These are phyloP conservation scores for Pao palembangensis DNA, from an alignment of 2,113 vertebrate genomes.

Conservation along the genomic window DNA sequence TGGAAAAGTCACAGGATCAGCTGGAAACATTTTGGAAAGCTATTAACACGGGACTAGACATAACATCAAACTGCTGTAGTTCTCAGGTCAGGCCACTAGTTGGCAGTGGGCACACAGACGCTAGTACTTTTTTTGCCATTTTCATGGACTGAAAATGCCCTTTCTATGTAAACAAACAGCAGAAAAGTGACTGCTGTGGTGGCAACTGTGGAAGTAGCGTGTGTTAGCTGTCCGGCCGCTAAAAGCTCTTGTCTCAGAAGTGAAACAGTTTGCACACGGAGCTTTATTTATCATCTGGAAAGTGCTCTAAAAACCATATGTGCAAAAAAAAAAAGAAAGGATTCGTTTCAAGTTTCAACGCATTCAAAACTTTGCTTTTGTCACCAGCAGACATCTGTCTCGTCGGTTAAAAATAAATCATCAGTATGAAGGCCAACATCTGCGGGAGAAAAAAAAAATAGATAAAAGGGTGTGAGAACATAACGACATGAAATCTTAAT, in stretches of 20 bases:
- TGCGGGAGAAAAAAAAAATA: constrained; percentile 64
- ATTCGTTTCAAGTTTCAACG: background rate
- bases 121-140: too few species aligned
- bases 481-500: constrained; percentile 66
- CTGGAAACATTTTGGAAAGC: too few species aligned
- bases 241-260: background rate
- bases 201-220: too few species aligned
- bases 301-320: background rate
- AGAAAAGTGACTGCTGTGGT: too few species aligned
- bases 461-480: constrained; percentile 39
- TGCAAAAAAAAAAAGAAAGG: background rate
- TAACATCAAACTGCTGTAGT: too few species aligned
- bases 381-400: constrained; percentile 50
- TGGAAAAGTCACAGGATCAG: too few species aligned
- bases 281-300: background rate
- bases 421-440: constrained; percentile 54
- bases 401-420: constrained; percentile 56
- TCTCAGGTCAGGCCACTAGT: too few species aligned
- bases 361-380: constrained; percentile 46
- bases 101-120: too few species aligned
- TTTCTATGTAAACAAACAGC: background rate
- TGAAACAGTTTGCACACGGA: background rate
- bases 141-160: too few species aligned
- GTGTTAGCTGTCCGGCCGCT: too few species aligned
- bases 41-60: too few species aligned